Evolutionary conservation across 2,797 vertebrate species (phyloP), one percentile per base, ranked within the genome.

Genomic region (Apogon hyalosoma): DNA sequence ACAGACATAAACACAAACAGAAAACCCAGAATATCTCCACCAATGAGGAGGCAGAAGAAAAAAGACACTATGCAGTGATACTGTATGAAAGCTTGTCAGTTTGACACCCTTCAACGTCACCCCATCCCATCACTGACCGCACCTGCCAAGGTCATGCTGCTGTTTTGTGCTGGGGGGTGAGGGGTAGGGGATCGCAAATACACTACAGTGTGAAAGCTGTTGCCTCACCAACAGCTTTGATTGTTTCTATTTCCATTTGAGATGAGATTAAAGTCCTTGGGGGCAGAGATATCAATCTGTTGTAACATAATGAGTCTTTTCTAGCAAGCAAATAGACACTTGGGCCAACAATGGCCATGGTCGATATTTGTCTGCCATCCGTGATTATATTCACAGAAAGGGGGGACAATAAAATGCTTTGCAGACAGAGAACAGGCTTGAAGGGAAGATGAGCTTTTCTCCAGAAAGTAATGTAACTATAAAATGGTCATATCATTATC

Each of bases 281-380:
- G 79, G 82, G 63, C 57, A 61, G 50, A 56, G 55, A 80, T 84
- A 80, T 82, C 82, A 86, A 80, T 90, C 75, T 83, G 72, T 55
- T 77, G 68, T 80, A 73, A 69, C 79, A 78, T 83, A 87, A 88
- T 87, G 83, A 90, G 73, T 73, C 77, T 86, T 82, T 86, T 89
- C 77, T 70, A 51, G 65, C 40, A 64, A 69, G 66, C 58, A 83
- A 83, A 82, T 63, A 84, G 73, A 77, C 77, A 80, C 79, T 80
- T 73, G 74, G 74, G 68, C 84, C 77, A 83, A 87, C 77, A 83
- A 75, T 77, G 62, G 70, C 67, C 36, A 12, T 3, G 67, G 77
- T 80, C 72, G 49, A 85, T 88, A 87, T 73, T 60, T 63, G 41
- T 63, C 71, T 69, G 53, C 63, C 73, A 75, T 69, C 85, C 68